Evolutionary conservation across 2,113 vertebrate genomes (phyloP).

Genomic region (Heterotilapia buettikoferi): DNA sequence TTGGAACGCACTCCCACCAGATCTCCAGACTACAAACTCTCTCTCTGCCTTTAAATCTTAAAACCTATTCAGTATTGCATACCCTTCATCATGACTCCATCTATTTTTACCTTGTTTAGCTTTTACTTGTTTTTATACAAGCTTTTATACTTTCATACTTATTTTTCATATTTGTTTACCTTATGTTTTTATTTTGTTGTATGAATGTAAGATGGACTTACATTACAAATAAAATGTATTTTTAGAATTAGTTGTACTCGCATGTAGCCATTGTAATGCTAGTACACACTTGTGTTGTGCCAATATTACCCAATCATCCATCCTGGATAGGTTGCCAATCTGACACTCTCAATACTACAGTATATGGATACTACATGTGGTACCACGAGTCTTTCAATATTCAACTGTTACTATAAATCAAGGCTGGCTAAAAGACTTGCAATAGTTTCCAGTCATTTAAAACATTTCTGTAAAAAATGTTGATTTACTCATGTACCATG

Average conservation of each 20-base stretch:
- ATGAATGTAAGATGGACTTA: neutral
- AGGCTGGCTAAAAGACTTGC: neutral
- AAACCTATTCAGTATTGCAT: neutral
- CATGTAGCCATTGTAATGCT: neutral
- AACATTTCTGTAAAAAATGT: neutral
- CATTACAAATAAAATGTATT: neutral
- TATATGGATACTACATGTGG: neutral
- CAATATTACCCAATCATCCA: neutral
- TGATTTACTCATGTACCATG: neutral
- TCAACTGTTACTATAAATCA: neutral
- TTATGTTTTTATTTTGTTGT: neutral
- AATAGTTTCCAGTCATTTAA: neutral
- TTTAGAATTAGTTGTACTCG: neutral
- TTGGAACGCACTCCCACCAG: neutral
- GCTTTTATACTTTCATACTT: neutral
- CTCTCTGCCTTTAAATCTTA: neutral
- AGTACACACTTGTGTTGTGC: neutral
- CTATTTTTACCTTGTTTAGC: neutral
- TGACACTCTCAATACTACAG: neutral
- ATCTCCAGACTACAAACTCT: neutral
- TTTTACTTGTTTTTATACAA: neutral
- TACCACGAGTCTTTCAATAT: neutral
- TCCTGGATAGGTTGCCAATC: neutral
- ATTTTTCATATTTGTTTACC: neutral
- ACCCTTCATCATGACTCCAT: neutral